These are phyloP conservation scores for Scaeva pyrastri DNA, from an alignment of 2,888 invertebrate species.

Conservation along the genomic window DNA sequence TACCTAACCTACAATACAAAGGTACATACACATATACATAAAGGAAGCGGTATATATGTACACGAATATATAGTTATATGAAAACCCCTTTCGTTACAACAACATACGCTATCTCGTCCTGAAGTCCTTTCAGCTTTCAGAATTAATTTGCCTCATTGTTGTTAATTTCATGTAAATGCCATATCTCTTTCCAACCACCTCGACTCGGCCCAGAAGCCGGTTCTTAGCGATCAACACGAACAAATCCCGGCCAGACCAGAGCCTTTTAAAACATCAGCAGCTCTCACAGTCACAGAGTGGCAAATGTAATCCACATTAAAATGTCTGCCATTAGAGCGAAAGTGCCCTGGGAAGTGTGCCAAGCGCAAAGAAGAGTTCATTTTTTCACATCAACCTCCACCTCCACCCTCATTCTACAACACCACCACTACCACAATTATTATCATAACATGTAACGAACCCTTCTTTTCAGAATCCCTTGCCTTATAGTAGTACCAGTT, in stretches of 20 bases:
- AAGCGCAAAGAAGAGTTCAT: constrained; percentile 66
- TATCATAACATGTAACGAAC: constrained; percentile 58
- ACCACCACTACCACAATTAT: constrained; percentile 64
- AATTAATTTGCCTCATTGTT: constrained; percentile 70
- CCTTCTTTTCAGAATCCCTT: constrained; percentile 27
- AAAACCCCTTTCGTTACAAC: neutral
- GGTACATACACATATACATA: neutral
- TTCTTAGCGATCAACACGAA: constrained; percentile 29
- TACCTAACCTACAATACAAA: neutral
- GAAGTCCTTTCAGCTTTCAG: constrained; percentile 49
- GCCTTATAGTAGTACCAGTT: neutral
- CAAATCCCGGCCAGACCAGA: constrained; percentile 54
- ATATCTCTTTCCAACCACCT: constrained; percentile 23
- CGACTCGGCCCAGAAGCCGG: neutral
- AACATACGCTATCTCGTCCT: constrained; percentile 61
- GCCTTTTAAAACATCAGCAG: constrained; percentile 6
- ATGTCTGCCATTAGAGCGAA: constrained; percentile 52
- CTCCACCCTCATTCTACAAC: neutral
- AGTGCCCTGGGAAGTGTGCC: constrained; percentile 68
- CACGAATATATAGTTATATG: too few species aligned
- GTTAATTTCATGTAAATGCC: constrained; percentile 68
- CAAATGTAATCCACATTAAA: constrained; percentile 72
- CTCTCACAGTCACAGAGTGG: constrained; percentile 19
- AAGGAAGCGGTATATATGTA: too few species aligned
- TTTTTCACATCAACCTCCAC: constrained; percentile 35